Conservation (phyloP, 2,113 vertebrate genomes). For the Microtus richardsoni region DNA sequence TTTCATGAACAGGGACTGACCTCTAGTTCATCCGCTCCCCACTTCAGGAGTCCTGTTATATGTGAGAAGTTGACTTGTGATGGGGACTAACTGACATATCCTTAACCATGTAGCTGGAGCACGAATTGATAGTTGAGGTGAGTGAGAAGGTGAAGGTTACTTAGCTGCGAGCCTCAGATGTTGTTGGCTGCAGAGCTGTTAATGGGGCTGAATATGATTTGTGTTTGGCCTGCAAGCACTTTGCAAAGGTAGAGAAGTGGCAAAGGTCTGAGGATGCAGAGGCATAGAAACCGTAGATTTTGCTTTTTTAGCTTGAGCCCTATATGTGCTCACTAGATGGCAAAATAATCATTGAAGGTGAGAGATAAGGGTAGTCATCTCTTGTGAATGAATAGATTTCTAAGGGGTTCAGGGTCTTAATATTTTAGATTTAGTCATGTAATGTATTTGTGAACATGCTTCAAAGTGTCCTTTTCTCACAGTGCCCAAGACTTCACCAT, state of each 20-base stretch:
- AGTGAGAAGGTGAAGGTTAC: conserved; percentile 50
- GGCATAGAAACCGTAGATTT: conserved; percentile 18
- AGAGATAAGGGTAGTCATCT: neutral
- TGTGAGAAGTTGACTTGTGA: neutral
- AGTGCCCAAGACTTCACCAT: neutral
- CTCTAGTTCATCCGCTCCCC: conserved; percentile 35
- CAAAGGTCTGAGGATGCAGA: conserved; percentile 47
- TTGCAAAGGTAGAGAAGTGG: conserved; percentile 54
- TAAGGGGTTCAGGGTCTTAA: conserved; percentile 44
- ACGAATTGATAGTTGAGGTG: conserved; percentile 40
- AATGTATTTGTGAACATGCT: conserved; percentile 24
- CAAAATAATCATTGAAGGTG: conserved; percentile 57
- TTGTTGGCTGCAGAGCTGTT: conserved; percentile 48
- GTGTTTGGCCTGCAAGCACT: conserved; percentile 55
- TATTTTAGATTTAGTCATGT: conserved; percentile 41
- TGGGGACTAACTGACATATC: conserved; percentile 23
- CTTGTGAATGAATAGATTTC: conserved; percentile 43
- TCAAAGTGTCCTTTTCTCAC: conserved; percentile 14
- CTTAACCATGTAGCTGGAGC: conserved; percentile 50
- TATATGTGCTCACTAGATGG: conserved; percentile 19
- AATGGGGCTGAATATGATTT: conserved; percentile 50
- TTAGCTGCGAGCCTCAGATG: conserved; percentile 57
- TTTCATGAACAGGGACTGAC: neutral
- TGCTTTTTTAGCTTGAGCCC: conserved; percentile 48
- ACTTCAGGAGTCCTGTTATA: neutral